phyloP scores from a whole-genome alignment of 2,888 invertebrate genomes.

The Polymixis flavicincta region DNA sequence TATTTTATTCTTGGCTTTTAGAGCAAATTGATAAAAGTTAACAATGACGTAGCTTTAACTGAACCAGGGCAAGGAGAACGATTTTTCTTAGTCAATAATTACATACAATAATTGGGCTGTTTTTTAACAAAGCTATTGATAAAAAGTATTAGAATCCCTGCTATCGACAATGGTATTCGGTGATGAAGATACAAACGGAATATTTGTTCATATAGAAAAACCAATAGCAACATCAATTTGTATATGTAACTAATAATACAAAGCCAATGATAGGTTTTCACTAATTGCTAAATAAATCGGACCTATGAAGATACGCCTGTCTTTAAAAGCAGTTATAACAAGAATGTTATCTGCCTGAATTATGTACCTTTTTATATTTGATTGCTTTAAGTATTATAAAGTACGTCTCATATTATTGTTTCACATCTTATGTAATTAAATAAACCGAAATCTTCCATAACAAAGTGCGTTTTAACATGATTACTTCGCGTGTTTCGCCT shows the following conservation, averaged over 20 bases:
- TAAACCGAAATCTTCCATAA: background rate
- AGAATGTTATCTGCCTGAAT: conserved; percentile 12
- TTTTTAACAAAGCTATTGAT: background rate
- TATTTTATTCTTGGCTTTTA: conserved; percentile 10
- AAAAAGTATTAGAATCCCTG: background rate
- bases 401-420: background rate
- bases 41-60: conserved; percentile 12
- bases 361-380: conserved; percentile 1
- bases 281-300: conserved; percentile 23
- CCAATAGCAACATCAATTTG: background rate
- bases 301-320: background rate
- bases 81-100: conserved; percentile 14
- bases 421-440: background rate
- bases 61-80: conserved; percentile 35
- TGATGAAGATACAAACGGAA: background rate
- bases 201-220: conserved; percentile 1
- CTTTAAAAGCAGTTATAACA: conserved; percentile 20
- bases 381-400: conserved; percentile 17
- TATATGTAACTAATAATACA: background rate
- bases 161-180: background rate
- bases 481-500: conserved; percentile 12
- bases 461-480: conserved; percentile 1
- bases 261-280: conserved; percentile 20
- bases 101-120: conserved; percentile 8
- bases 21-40: conserved; percentile 21